phyloP scores from a whole-genome alignment of 2,113 vertebrate genomes.

The Megaceryle maxima region DNA sequence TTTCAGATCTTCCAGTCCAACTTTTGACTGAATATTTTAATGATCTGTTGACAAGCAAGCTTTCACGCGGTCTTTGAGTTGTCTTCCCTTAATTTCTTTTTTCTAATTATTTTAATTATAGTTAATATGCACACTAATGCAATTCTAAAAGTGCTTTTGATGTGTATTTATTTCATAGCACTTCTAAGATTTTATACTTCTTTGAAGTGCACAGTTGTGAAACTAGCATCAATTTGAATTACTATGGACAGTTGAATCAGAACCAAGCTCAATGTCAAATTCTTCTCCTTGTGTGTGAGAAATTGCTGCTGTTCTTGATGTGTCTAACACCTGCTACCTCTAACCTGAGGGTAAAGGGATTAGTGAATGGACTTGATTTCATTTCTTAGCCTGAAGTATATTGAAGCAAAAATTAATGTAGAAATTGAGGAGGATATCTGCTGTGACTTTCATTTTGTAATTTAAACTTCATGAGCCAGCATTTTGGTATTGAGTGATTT shows the following conservation, averaged over 20 bases:
- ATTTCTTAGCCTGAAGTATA: neutral
- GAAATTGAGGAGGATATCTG: neutral
- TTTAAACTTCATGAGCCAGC: neutral
- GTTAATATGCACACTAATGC: neutral
- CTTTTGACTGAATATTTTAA: slow-evolving; percentile 23
- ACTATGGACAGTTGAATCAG: neutral
- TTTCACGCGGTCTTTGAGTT: slow-evolving; percentile 8
- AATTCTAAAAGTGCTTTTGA: neutral
- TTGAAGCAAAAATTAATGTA: neutral
- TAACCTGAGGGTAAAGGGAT: neutral
- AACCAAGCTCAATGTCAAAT: neutral
- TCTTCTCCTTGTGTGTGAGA: neutral
- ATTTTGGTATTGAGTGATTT: neutral
- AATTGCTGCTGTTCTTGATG: neutral
- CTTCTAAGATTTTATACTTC: neutral
- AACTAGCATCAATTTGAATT: neutral
- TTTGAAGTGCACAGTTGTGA: neutral
- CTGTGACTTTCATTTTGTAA: neutral
- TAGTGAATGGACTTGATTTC: neutral
- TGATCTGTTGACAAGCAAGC: neutral
- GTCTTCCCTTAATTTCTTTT: slow-evolving; percentile 20
- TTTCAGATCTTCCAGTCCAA: neutral
- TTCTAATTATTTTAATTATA: slow-evolving; percentile 25
- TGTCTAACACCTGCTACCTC: neutral
- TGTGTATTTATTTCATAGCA: neutral